Evolutionary conservation across 2,888 invertebrate genomes (phyloP), one percentile per base, ranked within the genome.

Genomic region (Crocallis elinguaria): DNA sequence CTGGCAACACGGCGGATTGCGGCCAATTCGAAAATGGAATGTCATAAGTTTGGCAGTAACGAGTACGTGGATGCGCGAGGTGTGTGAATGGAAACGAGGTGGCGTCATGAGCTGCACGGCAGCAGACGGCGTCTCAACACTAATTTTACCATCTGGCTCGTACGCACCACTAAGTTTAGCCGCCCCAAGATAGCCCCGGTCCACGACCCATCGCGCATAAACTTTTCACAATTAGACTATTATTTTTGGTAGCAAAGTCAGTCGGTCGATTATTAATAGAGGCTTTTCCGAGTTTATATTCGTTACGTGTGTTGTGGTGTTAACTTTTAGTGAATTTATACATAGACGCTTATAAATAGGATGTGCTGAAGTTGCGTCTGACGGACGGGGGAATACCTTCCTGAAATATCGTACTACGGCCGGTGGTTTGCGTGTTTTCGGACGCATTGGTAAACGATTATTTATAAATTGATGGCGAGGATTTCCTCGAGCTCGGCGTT

Each of bases 151-250:
- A 87, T 88, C 90, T 88, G 87, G 86, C 90, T 84, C 86, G 79
- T 77, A 86, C 88, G 84, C 89, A 88, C 92, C 91, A 90, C 91
- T 92, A 92, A 92, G 92, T 92, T 87, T 92, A 92, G 92, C 91
- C 86, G 88, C 90, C 89, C 88, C 90, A 89, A 92, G 92, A 92
- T 92, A 92, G 92, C 90, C 82, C 79, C 89, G 90, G 89, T 91
- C 91, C 91, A 88, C 91, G 90, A 90, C 87, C 91, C 91, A 90
- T 90, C 92, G 86, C 88, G 88, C 89, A 91, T 90, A 90, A 91
- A 91, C 91, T 91, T 91, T 90, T 92, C 92, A 90, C 90, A 92
- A 92, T 92, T 92, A 92, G 92, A 92, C 92, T 91, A 92, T 92
- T 92, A 92, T 92, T 92, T 92, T 92, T 90, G 92, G 92, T 92